Evolutionary conservation across 2,113 vertebrate genomes (phyloP).

Genomic region (Archilochus colubris): DNA sequence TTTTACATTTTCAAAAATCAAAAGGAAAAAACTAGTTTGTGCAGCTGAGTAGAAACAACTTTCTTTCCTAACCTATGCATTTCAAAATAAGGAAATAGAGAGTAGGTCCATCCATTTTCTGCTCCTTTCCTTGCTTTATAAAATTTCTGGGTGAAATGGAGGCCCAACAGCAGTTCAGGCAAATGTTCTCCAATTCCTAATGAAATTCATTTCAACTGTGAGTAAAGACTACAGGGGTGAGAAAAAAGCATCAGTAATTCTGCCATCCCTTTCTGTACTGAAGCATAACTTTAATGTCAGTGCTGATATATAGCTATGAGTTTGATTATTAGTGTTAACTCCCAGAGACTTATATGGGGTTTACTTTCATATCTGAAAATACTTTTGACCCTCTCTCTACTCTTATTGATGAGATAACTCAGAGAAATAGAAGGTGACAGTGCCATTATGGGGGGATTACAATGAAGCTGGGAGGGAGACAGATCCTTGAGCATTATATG

Average conservation of each 20-base stretch:
- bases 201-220: constrained; percentile 27
- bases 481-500: neutral
- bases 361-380: constrained; percentile 59
- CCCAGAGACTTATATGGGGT: constrained; percentile 42
- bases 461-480: neutral
- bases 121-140: neutral
- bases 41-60: neutral
- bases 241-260: constrained; percentile 28
- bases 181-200: neutral
- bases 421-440: constrained; percentile 53
- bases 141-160: neutral
- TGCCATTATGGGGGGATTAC: constrained; percentile 26
- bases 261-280: neutral
- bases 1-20: neutral
- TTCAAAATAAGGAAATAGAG: neutral
- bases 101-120: neutral
- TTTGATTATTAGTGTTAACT: constrained; percentile 63
- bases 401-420: constrained; percentile 63
- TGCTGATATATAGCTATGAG: constrained; percentile 52
- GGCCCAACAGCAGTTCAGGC: neutral
- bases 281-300: constrained; percentile 57
- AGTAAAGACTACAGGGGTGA: neutral
- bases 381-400: constrained; percentile 49
- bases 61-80: neutral
- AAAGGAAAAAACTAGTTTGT: neutral